Evolutionary conservation across 1,140 invertebrate genomes (phyloP), one percentile per base, ranked within the genome.

Genomic region (Palaemon carinicauda): DNA sequence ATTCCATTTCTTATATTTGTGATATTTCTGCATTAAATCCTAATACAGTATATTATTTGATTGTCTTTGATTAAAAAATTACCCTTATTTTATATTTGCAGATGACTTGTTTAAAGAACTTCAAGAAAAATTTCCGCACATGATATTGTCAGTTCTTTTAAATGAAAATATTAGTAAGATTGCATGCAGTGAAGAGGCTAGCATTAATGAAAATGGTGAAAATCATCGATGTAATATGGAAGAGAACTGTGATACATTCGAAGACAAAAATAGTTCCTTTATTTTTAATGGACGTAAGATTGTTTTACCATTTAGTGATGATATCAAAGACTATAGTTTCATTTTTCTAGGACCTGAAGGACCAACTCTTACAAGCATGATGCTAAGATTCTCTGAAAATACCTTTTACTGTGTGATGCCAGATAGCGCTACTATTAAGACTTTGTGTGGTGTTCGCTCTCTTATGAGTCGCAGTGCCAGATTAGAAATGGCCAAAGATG

Each of bases 401-500:
- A 69, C 89, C 29, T 93, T 93, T 87, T 91, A 90, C 87, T 90
- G 90, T 17, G 93, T 92, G 83, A 90, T 92, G 89, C 91, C 91
- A n/a, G 60, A 75, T 74, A 12, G 89, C 75, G 91, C 31, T 77
- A 88, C 87, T 81, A 21, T 88, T 52, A 14, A 71, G 84, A 19
- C 81, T 90, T 15, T 91, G 90, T 82, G 54, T 5, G 80, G 80
- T 31, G 52, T 83, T 21, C 91, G 90, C 84, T 89, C 90, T 41
- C 93, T 98, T 24, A 96, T 95, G 91, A 94, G 95, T 89, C 93
- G 97, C 89, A 94, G 95, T 89, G 98, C 94, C 90, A 93, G 97
- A 60, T 93, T 97, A 21, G 97, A 98, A 92, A 96, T 95, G 90
- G 94, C 97, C 73, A 97, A 96, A 91, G 97, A 98, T 93, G 96